Base-by-base conservation (phyloP, 2,888 invertebrate species). In the Oligia fasciuncula region DNA sequence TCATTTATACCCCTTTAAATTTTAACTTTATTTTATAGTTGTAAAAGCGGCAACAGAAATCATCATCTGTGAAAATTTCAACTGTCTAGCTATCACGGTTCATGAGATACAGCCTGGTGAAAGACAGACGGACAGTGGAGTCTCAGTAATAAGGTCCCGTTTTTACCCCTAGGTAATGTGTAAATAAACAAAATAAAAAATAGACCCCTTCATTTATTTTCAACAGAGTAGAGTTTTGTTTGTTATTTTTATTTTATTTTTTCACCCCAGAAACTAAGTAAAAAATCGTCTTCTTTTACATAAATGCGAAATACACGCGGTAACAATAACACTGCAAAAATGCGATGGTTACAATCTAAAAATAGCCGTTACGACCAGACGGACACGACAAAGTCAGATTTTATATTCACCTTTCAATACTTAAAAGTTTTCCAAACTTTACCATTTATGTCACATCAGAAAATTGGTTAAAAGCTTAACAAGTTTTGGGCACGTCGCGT, bases 271-370 rank as follows among this genome's bases (percentile, higher is more conserved):
- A n/a, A 19, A 23, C 3, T 0, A 29, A 62, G 19, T 40, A n/a
- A 49, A 57, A 29, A 29, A 29, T 29, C 14, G 5, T 35, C 1
- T 1, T 63, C 11, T 63, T 65, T 46, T 35, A 40, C 35, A 5
- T 35, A 29, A 2, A 1, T 29, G 14, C 43, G 62, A 63, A 63
- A 29, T 9, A 17, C 29, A 35, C 29, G 49, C 54, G 19, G 1
- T 49, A 51, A 14, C n/a, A 5, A 43, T 43, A 77, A 76, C 49
- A 62, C 66, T 43, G 23, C 77, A 43, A 76, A 49, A 49, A 51
- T 66, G 19, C 60, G 23, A 51, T n/a, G 43, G 0, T 14, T 17
- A 9, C 14, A n/a, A 78, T 65, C 84, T 84, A 79, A 60, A 84
- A 84, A 81, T 70, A 84, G 43, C 60, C n/a, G 9, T 2, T 17